These are phyloP conservation scores for Oncorhynchus keta DNA, from an alignment of 2,113 vertebrate species.

Conservation along the genomic window DNA sequence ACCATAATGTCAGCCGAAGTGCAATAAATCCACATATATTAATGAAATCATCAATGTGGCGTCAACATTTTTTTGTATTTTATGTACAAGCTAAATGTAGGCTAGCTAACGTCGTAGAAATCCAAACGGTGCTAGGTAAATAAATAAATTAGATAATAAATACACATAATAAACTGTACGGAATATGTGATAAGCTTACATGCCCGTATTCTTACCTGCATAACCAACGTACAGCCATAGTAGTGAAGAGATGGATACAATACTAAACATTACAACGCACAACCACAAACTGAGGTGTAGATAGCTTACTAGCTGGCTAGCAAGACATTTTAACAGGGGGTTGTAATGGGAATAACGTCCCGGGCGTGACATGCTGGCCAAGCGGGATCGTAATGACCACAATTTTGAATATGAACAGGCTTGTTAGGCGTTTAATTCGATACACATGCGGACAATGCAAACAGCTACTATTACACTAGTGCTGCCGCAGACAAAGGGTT, in stretches of 20 bases:
- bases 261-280: conserved; percentile 25
- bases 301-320: conserved; percentile 58
- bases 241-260: conserved; percentile 29
- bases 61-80: too few relatives aligned
- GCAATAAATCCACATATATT: too few relatives aligned
- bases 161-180: too few relatives aligned
- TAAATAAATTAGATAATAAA: background rate
- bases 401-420: background rate
- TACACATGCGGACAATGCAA: background rate
- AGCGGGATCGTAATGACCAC: background rate
- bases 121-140: background rate
- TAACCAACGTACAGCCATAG: conserved; percentile 78
- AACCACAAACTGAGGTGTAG: background rate
- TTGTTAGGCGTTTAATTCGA: background rate
- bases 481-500: background rate
- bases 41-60: too few relatives aligned
- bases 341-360: too few relatives aligned
- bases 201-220: conserved; percentile 70
- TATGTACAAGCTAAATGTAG: background rate
- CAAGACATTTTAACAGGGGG: background rate
- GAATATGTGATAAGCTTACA: background rate
- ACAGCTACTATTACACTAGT: background rate
- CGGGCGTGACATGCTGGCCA: background rate
- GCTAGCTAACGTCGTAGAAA: background rate
- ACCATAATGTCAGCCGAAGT: too few relatives aligned